These are phyloP conservation scores for Myiagra hebetior DNA, from an alignment of 2,113 vertebrate species.

Conservation along the genomic window DNA sequence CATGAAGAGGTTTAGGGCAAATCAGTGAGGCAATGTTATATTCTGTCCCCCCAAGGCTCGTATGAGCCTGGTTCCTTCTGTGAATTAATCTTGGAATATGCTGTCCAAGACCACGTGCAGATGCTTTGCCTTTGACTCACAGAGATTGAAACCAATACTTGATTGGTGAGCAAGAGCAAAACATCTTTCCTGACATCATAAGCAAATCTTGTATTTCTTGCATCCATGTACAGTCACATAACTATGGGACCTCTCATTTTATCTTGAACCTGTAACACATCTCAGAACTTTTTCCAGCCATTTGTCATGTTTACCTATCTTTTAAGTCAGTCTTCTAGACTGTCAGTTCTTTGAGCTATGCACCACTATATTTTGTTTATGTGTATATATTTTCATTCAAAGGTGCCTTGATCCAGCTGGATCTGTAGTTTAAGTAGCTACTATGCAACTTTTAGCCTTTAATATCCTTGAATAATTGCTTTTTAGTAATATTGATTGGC, in stretches of 20 bases:
- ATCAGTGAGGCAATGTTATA: background rate
- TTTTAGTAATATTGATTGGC: background rate
- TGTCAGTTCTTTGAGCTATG: background rate
- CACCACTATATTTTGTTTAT: background rate
- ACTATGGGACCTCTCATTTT: background rate
- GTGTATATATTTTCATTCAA: background rate
- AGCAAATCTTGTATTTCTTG: background rate
- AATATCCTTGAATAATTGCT: background rate
- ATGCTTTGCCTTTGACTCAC: background rate
- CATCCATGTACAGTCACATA: background rate
- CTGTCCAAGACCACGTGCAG: background rate
- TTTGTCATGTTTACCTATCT: background rate
- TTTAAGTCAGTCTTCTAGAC: background rate
- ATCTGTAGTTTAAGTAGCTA: background rate
- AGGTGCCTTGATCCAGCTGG: background rate
- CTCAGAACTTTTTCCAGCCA: background rate
- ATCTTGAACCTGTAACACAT: background rate
- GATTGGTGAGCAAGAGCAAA: background rate
- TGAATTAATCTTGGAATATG: background rate
- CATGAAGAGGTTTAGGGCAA: background rate
- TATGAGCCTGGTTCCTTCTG: background rate
- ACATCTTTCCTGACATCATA: background rate
- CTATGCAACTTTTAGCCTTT: slow-evolving; percentile 2
- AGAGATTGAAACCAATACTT: background rate
- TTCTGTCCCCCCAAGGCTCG: background rate